Evolutionary conservation across 2,888 invertebrate species (phyloP).

Genomic region (Athripsodes cinereus): DNA sequence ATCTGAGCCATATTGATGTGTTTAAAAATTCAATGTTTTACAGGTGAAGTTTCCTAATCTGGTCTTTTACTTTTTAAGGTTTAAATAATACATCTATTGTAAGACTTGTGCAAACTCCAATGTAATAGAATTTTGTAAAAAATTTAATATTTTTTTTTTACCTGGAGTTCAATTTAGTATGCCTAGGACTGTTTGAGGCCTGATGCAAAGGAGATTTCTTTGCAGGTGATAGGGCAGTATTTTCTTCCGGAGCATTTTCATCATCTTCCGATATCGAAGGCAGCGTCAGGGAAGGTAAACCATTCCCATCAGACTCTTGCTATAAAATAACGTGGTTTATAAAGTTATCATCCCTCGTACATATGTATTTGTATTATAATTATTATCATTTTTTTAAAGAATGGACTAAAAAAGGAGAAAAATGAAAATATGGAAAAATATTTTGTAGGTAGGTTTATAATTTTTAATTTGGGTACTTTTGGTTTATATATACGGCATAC

Average conservation of each 20-base stretch:
- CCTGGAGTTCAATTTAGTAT: constrained; percentile 55
- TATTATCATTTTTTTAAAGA: not conserved
- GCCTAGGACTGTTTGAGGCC: constrained; percentile 58
- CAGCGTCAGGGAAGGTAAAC: constrained; percentile 73
- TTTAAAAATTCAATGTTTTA: too few species aligned
- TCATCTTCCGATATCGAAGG: constrained; percentile 96
- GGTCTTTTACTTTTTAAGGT: not conserved
- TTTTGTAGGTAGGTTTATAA: not conserved
- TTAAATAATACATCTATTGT: not conserved
- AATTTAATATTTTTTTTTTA: not conserved
- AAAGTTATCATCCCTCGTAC: too few species aligned
- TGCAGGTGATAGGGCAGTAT: constrained; percentile 58
- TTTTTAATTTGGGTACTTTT: not conserved
- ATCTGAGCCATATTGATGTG: too few species aligned
- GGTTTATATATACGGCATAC: too few species aligned
- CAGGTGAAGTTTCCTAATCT: too few species aligned
- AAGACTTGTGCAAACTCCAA: too few species aligned
- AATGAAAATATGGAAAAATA: not conserved
- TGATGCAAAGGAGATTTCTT: constrained; percentile 51
- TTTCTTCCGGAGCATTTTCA: constrained; percentile 77
- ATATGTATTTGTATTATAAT: too few species aligned
- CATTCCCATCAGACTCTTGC: constrained; percentile 70
- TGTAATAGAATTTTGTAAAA: not conserved
- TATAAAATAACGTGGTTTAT: constrained; percentile 33
- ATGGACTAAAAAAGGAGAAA: too few species aligned